Base-by-base conservation (phyloP, 2,113 vertebrate genomes). In the Blennius ocellaris region DNA sequence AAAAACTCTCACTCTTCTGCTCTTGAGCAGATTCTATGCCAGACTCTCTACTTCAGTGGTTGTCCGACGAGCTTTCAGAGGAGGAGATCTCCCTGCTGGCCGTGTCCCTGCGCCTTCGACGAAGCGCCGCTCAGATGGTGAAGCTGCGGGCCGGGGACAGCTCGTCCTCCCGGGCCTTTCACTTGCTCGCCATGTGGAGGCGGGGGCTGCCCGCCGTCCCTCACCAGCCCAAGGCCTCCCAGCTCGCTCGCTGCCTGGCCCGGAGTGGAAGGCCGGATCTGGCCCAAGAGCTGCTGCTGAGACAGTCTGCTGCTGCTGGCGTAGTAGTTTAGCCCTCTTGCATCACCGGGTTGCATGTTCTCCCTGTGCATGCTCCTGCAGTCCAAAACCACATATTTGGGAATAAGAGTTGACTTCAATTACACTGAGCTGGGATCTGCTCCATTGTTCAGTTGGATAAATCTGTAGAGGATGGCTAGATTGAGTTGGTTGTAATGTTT, bases 111-210 rank as follows among this genome's bases (percentile, higher is more conserved):
- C 94, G 88, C 5, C 92, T 98, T 48, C 82, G 76, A 9, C 89
- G 55, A 1, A 96, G 96, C 10, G n/a, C 94, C 2, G 10, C 93
- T 48, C 96, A 97, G 87, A 91, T 97, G 82, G 92, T 94, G 81
- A 93, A 70, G 54, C 87, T 96, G 44, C 94, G 94, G 80, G 92
- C 86, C 2, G 94, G 95, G 0, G 90, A 93, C 40, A 84, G 90
- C 58, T 83, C 91, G 55, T 83, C 90, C 1, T 71, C 90, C 1
- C 96, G 95, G 91, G 94, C 95, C 83, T 94, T 95, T 6, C 91
- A 95, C 17, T 66, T 96, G 15, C 93, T 97, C 78, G 91, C 82
- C 82, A 93, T 92, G 86, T 97, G 96, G 96, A 94, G 93, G 69
- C 94, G 92, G 64, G 94, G 90, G 1, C 94, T 95, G 57, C 96